Percentiles rank a stretch among this genome's conserved stretches.
Conservation (phyloP, 2,888 invertebrate species). For the Dynastes maya region DNA sequence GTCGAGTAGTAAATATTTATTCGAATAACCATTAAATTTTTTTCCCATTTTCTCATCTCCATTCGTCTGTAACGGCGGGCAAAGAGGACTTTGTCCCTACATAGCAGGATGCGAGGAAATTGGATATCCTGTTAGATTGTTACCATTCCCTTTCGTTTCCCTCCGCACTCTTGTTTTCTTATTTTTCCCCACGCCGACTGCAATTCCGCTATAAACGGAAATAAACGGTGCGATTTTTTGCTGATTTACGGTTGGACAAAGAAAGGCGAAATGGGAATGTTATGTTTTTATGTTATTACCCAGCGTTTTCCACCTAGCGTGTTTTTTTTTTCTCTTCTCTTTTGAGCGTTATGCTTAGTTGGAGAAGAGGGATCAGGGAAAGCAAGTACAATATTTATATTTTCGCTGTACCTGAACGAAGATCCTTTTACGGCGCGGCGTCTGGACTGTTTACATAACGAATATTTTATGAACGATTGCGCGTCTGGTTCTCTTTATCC, state of each 20-base stretch:
- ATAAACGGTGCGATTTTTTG: conserved; percentile 5
- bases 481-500: not conserved
- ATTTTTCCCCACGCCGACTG: not conserved
- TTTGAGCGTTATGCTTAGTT: not conserved
- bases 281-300: conserved; percentile 8
- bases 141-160: not conserved
- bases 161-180: not conserved
- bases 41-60: too few relatives aligned
- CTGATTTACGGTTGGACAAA: not conserved
- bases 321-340: not conserved
- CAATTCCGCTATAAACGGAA: conserved; percentile 2
- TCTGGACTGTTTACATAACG: not conserved
- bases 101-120: not conserved
- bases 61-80: not conserved
- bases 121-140: not conserved
- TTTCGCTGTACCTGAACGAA: not conserved
- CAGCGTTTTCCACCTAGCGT: not conserved
- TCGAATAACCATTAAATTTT: too few relatives aligned
- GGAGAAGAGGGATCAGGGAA: not conserved
- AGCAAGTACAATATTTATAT: not conserved
- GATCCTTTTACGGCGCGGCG: not conserved
- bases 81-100: not conserved
- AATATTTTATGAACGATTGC: not conserved
- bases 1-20: too few relatives aligned
- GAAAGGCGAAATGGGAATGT: conserved; percentile 1